These are phyloP conservation scores for Brachymystax lenok DNA, from an alignment of 2,797 vertebrate species.

Conservation along the genomic window DNA sequence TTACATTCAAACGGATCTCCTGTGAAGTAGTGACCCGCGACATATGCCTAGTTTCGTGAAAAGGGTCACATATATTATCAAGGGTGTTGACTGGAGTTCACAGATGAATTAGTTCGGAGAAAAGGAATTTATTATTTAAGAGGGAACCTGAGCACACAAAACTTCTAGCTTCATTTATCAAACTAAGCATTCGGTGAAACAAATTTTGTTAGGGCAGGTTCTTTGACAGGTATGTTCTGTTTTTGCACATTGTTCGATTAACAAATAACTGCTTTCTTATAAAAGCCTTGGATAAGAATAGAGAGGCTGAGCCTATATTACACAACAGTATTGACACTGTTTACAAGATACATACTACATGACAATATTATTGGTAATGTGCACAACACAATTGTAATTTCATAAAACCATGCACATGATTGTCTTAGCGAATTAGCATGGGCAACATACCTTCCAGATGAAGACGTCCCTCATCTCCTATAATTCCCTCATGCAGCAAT, in stretches of 20 bases:
- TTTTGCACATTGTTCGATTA: too few relatives aligned
- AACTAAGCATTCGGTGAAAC: neutral
- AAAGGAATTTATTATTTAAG: neutral
- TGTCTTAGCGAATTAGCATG: constrained; percentile 51
- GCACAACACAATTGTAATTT: neutral
- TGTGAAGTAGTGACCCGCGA: too few relatives aligned
- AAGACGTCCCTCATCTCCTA: constrained; percentile 24
- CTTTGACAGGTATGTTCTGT: too few relatives aligned
- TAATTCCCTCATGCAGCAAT: constrained; percentile 69
- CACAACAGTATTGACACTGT: neutral
- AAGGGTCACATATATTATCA: neutral
- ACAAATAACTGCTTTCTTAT: neutral
- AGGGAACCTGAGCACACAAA: neutral
- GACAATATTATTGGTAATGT: neutral
- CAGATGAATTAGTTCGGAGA: neutral
- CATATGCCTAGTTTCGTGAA: too few relatives aligned
- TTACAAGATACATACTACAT: neutral
- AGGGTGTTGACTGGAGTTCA: neutral
- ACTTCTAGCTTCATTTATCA: neutral
- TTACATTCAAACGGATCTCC: too few relatives aligned
- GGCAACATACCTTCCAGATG: constrained; percentile 41
- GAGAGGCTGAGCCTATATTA: neutral
- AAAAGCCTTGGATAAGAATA: neutral
- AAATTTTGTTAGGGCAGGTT: neutral
- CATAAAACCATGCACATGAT: neutral